Evolutionary conservation across 2,888 invertebrate genomes (phyloP).

Genomic region (Andrena marginata): DNA sequence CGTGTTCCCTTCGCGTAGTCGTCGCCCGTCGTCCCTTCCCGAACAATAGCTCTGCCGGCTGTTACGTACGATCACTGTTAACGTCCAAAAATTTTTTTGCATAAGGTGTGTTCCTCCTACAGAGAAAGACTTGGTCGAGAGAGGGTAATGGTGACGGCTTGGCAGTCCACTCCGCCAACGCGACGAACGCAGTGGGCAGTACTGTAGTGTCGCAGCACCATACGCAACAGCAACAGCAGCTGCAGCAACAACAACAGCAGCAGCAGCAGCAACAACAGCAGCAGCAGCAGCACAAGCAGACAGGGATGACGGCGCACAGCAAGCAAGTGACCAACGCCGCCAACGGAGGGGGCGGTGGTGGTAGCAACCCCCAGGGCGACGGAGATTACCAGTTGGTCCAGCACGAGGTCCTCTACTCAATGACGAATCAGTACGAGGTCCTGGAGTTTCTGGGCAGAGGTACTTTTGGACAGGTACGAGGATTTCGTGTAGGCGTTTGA

Average conservation of each 20-base stretch:
- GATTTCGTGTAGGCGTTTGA: too few species aligned
- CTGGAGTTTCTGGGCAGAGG: slow-evolving; percentile 99
- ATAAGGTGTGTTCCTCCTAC: slow-evolving; percentile 77
- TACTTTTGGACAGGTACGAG: slow-evolving; percentile 94
- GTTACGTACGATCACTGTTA: slow-evolving; percentile 52
- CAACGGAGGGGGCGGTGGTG: slow-evolving; percentile 87
- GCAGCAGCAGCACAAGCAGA: slow-evolving; percentile 86
- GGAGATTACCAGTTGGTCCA: slow-evolving; percentile 99
- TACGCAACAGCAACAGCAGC: slow-evolving; percentile 82
- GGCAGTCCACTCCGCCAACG: slow-evolving; percentile 82
- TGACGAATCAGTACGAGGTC: slow-evolving; percentile 98
- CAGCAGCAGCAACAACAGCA: slow-evolving; percentile 85
- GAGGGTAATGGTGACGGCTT: slow-evolving; percentile 88
- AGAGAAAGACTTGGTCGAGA: slow-evolving; percentile 89
- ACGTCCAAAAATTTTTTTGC: slow-evolving; percentile 66
- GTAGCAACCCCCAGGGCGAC: slow-evolving; percentile 89
- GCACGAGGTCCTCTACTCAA: slow-evolving; percentile 98
- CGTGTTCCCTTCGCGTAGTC: slow-evolving; percentile 9
- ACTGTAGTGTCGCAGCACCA: slow-evolving; percentile 82
- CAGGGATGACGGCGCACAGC: slow-evolving; percentile 93
- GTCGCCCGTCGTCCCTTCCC: slow-evolving; percentile 17
- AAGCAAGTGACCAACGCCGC: slow-evolving; percentile 93
- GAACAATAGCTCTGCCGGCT: slow-evolving; percentile 21
- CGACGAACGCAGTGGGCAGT: slow-evolving; percentile 86
- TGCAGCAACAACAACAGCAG: slow-evolving; percentile 84